These are phyloP conservation scores for Forbesichthys papilliferus DNA, from an alignment of 2,113 vertebrate genomes.

Conservation along the genomic window DNA sequence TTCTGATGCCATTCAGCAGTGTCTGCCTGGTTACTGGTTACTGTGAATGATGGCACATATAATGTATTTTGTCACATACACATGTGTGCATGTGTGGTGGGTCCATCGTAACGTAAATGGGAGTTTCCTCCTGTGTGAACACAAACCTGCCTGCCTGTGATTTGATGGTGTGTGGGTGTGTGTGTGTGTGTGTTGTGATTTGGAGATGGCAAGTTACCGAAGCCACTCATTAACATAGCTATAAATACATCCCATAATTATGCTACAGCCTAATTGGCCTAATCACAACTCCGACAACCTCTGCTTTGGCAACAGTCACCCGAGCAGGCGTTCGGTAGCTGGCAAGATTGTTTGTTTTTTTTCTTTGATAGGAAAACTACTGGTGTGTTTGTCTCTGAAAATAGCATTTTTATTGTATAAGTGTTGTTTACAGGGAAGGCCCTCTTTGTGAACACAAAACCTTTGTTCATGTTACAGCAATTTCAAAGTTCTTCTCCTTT, in stretches of 20 bases:
- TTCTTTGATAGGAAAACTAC: neutral
- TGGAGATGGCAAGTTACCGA: constrained; percentile 23
- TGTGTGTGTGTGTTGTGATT: neutral
- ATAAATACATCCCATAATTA: constrained; percentile 76
- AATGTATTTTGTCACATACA: no score
- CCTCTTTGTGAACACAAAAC: neutral
- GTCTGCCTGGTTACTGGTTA: no score
- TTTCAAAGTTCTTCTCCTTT: constrained; percentile 27
- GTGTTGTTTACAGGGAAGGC: neutral
- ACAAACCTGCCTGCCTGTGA: neutral
- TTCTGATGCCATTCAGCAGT: no score
- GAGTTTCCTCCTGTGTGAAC: no score
- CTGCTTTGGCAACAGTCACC: constrained; percentile 59
- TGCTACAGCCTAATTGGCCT: constrained; percentile 62
- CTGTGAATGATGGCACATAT: no score
- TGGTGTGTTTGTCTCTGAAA: neutral
- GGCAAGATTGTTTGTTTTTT: constrained; percentile 38
- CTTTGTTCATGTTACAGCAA: neutral
- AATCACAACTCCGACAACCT: constrained; percentile 65
- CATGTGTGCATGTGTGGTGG: no score
- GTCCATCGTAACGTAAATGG: no score
- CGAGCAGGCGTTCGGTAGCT: neutral
- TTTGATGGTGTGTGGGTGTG: neutral
- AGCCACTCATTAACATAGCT: constrained; percentile 65
- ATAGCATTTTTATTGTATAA: neutral